Evolutionary conservation across 2,113 vertebrate species (phyloP).

Genomic region (Anolis sagrei): DNA sequence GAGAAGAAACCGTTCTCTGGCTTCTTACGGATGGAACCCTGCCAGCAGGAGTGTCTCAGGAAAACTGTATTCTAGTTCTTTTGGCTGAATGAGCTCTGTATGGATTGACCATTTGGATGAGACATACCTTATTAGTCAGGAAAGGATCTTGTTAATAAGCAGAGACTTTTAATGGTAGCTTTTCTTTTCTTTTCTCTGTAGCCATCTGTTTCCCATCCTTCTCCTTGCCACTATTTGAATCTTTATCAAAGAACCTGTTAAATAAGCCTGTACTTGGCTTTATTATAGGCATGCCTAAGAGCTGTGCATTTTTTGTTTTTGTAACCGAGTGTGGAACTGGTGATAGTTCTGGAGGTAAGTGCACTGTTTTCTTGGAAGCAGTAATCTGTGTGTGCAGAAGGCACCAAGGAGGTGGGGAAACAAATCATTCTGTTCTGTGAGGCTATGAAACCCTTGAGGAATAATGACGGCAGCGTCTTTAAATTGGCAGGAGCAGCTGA

Average conservation of each 20-base stretch:
- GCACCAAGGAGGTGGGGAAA: background rate
- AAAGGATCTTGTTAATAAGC: conserved; percentile 30
- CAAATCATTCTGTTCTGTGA: background rate
- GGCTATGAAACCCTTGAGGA: background rate
- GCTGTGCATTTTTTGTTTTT: background rate
- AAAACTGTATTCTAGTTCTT: conserved; percentile 8
- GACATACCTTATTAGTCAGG: conserved; percentile 36
- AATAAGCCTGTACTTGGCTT: conserved; percentile 31
- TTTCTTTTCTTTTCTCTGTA: conserved; percentile 11
- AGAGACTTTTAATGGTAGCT: background rate
- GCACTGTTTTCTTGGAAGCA: conserved; percentile 26
- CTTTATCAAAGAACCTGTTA: conserved; percentile 39
- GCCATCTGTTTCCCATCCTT: conserved; percentile 30
- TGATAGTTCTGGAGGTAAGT: conserved; percentile 1
- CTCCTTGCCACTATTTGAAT: conserved; percentile 19
- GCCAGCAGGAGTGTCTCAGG: background rate
- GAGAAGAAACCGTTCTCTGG: background rate
- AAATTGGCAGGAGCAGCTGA: background rate
- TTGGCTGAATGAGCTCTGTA: conserved; percentile 19
- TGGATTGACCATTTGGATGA: conserved; percentile 20
- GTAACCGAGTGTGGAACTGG: background rate
- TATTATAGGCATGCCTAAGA: conserved; percentile 2
- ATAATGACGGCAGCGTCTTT: background rate
- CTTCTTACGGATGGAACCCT: conserved; percentile 8
- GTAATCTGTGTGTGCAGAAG: conserved; percentile 1